These are phyloP conservation scores for Pachyuromys duprasi DNA, from an alignment of 2,797 vertebrate genomes.

Conservation along the genomic window DNA sequence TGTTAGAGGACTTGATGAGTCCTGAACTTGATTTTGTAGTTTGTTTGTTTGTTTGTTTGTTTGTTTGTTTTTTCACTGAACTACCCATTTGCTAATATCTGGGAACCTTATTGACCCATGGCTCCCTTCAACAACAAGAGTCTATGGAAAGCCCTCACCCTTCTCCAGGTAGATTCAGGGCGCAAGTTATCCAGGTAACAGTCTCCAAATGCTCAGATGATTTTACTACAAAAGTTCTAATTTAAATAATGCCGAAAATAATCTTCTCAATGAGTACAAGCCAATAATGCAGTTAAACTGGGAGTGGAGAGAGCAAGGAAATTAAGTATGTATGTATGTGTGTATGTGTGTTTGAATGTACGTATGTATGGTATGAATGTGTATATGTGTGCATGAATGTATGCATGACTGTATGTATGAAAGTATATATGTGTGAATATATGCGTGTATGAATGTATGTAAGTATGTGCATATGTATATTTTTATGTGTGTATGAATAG, in stretches of 20 bases:
- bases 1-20: not conserved
- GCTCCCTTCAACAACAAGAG: not conserved
- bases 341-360: too few species aligned
- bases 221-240: conserved; percentile 8
- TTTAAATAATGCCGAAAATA: not conserved
- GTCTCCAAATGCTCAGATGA: conserved; percentile 41
- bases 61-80: not conserved
- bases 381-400: too few species aligned
- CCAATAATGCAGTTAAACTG: not conserved
- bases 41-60: too few species aligned
- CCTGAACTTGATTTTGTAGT: not conserved
- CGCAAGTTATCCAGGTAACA: not conserved
- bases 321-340: not conserved
- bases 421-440: too few species aligned
- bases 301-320: not conserved
- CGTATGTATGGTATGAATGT: too few species aligned
- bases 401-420: too few species aligned
- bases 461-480: too few species aligned
- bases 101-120: not conserved
- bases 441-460: too few species aligned
- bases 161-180: not conserved
- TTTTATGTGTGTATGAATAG: too few species aligned
- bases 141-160: not conserved
- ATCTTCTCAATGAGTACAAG: not conserved
- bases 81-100: not conserved